A percentile compares a stretch with the other conserved stretches of the same genome.
These are phyloP conservation scores for Ophioderma brevispina DNA, from an alignment of 35 echinoderm and acorn worm species.

Conservation along the genomic window DNA sequence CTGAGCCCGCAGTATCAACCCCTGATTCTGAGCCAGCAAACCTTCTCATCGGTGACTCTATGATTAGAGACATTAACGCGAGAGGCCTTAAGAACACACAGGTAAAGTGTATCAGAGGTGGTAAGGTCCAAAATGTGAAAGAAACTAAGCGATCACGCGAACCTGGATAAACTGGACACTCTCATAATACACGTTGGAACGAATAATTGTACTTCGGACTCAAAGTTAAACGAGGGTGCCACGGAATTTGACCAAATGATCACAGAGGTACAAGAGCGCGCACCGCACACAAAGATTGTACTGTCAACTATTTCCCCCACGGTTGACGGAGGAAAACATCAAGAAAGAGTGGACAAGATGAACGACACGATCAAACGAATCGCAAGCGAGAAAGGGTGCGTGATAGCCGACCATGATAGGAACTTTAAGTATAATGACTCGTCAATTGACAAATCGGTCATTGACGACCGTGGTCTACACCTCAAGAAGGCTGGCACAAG, in stretches of 20 bases:
- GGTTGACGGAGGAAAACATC: neutral
- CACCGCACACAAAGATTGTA: neutral
- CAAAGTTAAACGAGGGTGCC: neutral
- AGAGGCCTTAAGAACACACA: neutral
- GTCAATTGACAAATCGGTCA: neutral
- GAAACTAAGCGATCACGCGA: neutral
- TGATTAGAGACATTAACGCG: neutral
- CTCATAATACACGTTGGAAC: slow-evolving; percentile 14
- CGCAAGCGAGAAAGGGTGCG: neutral
- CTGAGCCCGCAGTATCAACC: too few relatives aligned
- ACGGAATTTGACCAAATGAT: neutral
- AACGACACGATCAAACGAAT: slow-evolving; percentile 1
- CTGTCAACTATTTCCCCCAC: slow-evolving; percentile 22
- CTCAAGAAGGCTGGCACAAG: slow-evolving; percentile 19
- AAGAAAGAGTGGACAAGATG: slow-evolving; percentile 18
- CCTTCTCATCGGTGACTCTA: neutral
- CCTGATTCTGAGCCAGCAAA: too few relatives aligned
- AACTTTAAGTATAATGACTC: slow-evolving; percentile 36
- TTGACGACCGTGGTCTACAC: slow-evolving; percentile 25
- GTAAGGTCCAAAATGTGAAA: neutral
- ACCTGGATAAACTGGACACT: neutral
- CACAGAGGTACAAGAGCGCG: neutral
- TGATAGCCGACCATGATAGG: slow-evolving; percentile 12
- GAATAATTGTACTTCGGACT: slow-evolving; percentile 24
- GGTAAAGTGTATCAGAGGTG: neutral